Base-by-base conservation (phyloP, 2,888 invertebrate species). In the Phytoseiulus persimilis region DNA sequence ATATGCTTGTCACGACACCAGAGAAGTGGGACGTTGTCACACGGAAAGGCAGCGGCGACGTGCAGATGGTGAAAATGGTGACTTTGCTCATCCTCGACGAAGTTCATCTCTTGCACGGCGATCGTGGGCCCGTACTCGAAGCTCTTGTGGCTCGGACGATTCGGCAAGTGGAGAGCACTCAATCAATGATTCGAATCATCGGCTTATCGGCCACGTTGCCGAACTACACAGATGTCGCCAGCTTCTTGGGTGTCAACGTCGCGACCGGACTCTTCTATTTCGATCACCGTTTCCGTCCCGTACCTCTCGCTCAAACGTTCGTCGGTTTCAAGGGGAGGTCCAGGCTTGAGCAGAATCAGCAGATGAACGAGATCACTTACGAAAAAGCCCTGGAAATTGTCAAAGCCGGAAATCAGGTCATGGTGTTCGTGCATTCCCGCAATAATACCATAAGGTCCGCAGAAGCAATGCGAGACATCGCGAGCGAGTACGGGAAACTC, bases 11-110 rank as follows among this genome's bases (percentile, higher is more conserved):
- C 0, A 97, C 98, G 0, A 99, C 99, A 0, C 99, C 99, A 0
- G 99, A 99, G 93, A 99, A 99, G 92, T 99, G 99, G 99, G 99
- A 99, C 93, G 98, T 99, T 9, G 97, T 99, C 0, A 99, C 99
- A 0, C 94, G 99, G 91, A 99, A 99, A 92, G 92, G 93, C 89
- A 93, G 93, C 94, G 96, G 97, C 11, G 98, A 98, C 92, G 95
- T 96, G 6, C 96, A 96, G 90, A 94, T 99, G 83, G 96, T 97
- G 0, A 96, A 96, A 91, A 94, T 98, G 90, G 98, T 99, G 0
- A 96, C 96, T 92, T 94, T 99, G 33, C 93, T 99, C 9, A 99
- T 99, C 91, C 96, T 98, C 91, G 99, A 99, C 93, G 99, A 99
- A 93, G 98, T 99, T 0, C 94, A 95, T 93, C 94, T 99, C 46